Base-by-base conservation (phyloP, 2,888 invertebrate genomes). In the Falcaria lacertinaria region DNA sequence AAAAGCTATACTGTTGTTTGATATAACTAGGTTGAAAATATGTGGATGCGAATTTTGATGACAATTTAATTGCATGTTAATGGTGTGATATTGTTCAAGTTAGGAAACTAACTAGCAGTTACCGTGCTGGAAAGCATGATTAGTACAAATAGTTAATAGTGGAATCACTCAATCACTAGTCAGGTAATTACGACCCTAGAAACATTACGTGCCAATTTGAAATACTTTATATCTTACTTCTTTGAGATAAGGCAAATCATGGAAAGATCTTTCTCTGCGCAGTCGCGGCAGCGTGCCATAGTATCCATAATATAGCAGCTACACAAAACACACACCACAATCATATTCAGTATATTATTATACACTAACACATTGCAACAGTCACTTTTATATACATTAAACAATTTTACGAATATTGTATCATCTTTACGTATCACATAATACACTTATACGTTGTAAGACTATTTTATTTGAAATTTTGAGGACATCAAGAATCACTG, bases 201-300 rank as follows among this genome's bases (percentile, higher is more conserved):
- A 52, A n/a, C 19, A 7, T 37, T 37, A 42, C 80, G 84, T 85
- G 83, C 77, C 69, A 76, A 73, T 71, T 64, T 54, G 48, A 46
- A 60, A 59, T 59, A 47, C 49, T 53, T 45, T 33, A 57, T 50
- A 43, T 79, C 93, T 93, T 94, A 94, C 94, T 91, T 95, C 95
- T 91, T 94, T 94, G 50, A 94, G 89, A 58, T 90, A 90, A 71
- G 94, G 93, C 70, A 94, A 91, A 75, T 95, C 95, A 82, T 94
- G 94, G 87, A 93, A 95, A 62, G 95, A 94, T 69, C 94, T 88
- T 88, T 95, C 95, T 62, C 95, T 92, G 66, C 94, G 91, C 62
- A 95, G 91, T 79, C 94, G 91, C 59, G 94, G 93, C 71, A 93
- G 91, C 56, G 92, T 92, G 74, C 93, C 93, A 89, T 93, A 93